Evolutionary conservation across 2,888 invertebrate genomes (phyloP), one percentile per base, ranked within the genome.

Genomic region (Yponomeuta plumbellus): DNA sequence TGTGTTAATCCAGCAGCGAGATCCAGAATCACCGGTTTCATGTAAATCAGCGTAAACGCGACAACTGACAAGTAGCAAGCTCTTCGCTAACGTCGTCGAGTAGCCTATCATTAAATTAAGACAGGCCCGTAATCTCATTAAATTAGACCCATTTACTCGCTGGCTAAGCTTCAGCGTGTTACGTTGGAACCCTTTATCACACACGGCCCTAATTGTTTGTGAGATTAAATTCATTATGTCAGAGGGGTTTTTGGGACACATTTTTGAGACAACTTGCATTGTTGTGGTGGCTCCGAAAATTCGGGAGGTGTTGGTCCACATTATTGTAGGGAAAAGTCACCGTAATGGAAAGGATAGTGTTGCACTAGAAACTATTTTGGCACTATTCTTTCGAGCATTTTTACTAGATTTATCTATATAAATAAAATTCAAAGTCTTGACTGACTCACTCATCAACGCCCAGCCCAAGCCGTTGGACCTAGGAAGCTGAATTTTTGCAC

Each of bases 181-280:
- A 17, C 44, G 13, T 17, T 17, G 44, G 17, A 52, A 52, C 13
- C 44, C 44, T 52, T 52, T 52, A 52, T 52, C 44, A 52, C 44
- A 52, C 44, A 17, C 2, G 44, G 44, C 44, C 44, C 44, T 52
- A 52, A 52, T 52, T 52, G 44, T 52, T 52, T 52, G 44, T 52
- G 44, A 52, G 44, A 52, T 52, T 52, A 52, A 52, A 52, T 52
- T 52, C 44, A 52, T 52, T 52, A 52, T 52, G 44, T 17, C 44
- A 17, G 44, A 52, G 17, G 44, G 44, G 5, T 52, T 52, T 52
- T 52, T 5, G 44, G 44, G 44, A 52, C 44, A 52, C 44, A 52
- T 52, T 52, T 52, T 52, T 52, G 44, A 52, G 44, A 52, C 44
- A 52, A 17, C 44, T 17, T 17, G 44, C 44, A 17, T 52, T 17